Percentiles rank a stretch among this genome's conserved stretches.
phyloP scores from a whole-genome alignment of 2,888 invertebrate species.

The Rhagium mordax region DNA sequence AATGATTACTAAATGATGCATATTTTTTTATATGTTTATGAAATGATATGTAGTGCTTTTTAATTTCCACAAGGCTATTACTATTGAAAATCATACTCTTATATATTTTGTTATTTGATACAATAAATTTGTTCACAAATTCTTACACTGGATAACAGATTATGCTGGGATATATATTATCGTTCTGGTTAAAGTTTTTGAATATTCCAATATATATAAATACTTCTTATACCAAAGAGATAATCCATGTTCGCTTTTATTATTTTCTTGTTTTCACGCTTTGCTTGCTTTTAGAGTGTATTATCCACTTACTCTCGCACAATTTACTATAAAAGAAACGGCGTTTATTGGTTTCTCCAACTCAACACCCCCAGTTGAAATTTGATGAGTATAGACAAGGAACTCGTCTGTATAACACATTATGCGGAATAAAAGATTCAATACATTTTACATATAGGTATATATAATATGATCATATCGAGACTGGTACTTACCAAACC shows the following conservation, averaged over 20 bases:
- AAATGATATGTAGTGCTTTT: no score
- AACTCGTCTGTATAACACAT: neutral
- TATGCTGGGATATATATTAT: neutral
- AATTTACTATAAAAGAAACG: slow-evolving; percentile 10
- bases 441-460: neutral
- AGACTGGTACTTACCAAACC: neutral
- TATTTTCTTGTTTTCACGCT: neutral
- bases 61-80: no score
- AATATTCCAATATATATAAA: neutral
- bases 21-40: no score
- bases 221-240: neutral
- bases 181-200: neutral
- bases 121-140: no score
- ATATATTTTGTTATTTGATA: no score
- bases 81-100: no score
- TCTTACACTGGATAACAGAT: neutral
- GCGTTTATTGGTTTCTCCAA: slow-evolving; percentile 12
- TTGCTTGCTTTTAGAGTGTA: slow-evolving; percentile 13
- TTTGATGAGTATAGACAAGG: neutral
- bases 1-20: no score
- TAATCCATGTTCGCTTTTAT: slow-evolving; percentile 3
- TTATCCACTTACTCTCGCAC: slow-evolving; percentile 17
- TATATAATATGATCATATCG: neutral
- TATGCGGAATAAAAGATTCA: neutral
- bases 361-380: slow-evolving; percentile 5